Conservation (phyloP, 2,888 invertebrate species). For the Xanthorhoe spadicearia region DNA sequence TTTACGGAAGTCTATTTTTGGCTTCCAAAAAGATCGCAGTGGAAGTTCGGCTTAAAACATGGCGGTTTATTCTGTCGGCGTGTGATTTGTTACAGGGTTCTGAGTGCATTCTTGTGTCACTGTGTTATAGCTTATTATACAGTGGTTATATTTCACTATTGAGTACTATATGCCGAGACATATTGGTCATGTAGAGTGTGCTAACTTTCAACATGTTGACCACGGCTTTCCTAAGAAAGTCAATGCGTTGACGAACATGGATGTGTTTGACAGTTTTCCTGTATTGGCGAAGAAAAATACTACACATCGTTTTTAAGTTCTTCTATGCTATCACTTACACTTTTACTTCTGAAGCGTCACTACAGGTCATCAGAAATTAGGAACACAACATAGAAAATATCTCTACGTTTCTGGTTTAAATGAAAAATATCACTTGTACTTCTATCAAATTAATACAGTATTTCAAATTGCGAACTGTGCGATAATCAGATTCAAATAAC, state of each 20-base stretch:
- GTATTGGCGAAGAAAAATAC: no score
- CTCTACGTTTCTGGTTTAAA: background rate
- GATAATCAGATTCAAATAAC: constrained; percentile 25
- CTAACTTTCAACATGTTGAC: no score
- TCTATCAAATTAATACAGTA: background rate
- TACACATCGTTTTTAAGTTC: no score
- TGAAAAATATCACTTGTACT: background rate
- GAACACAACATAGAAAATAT: no score
- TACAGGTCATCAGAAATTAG: no score
- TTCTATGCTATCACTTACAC: no score
- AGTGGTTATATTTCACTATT: constrained; percentile 4
- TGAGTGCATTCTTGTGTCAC: constrained; percentile 58
- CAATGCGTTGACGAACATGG: no score
- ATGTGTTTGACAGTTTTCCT: no score
- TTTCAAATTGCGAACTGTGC: constrained; percentile 6
- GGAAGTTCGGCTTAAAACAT: constrained; percentile 54
- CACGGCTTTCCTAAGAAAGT: no score
- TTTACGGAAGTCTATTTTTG: constrained; percentile 59
- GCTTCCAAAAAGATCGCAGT: constrained; percentile 43
- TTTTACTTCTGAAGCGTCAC: no score
- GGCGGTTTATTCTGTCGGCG: constrained; percentile 65
- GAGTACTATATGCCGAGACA: background rate
- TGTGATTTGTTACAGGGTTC: constrained; percentile 61
- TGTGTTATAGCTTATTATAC: constrained; percentile 14
- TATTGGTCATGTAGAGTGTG: background rate